Percentiles rank a stretch among this genome's conserved stretches.
Conservation (phyloP, 2,797 vertebrate species). For the Tapirus indicus region DNA sequence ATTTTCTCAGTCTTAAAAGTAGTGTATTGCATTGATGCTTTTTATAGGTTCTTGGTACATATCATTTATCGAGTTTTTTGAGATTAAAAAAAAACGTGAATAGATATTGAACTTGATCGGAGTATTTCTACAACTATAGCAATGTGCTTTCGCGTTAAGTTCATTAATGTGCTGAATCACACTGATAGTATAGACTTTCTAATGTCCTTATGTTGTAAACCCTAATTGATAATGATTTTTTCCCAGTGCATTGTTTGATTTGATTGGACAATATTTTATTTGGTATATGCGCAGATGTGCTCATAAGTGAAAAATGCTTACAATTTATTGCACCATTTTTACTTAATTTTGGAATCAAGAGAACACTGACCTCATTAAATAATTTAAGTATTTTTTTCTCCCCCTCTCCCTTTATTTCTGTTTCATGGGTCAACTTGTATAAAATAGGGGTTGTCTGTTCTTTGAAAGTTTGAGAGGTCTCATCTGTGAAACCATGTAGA, state of each 20-base stretch:
- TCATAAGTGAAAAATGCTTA: neutral
- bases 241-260: neutral
- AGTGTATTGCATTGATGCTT: neutral
- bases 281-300: neutral
- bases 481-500: neutral
- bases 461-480: neutral
- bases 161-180: neutral
- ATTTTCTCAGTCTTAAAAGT: neutral
- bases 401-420: neutral
- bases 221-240: neutral
- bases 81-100: neutral
- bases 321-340: neutral
- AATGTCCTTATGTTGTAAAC: neutral
- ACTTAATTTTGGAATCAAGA: neutral
- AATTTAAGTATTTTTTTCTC: neutral
- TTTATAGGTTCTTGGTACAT: neutral
- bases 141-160: neutral
- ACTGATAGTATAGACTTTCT: neutral
- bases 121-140: neutral
- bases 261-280: neutral
- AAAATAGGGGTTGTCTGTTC: neutral
- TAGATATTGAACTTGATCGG: neutral
- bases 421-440: neutral
- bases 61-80: constrained; percentile 22
- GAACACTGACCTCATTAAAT: neutral